phyloP scores from a whole-genome alignment of 1,140 invertebrate genomes.

The Dendroctonus valens region DNA sequence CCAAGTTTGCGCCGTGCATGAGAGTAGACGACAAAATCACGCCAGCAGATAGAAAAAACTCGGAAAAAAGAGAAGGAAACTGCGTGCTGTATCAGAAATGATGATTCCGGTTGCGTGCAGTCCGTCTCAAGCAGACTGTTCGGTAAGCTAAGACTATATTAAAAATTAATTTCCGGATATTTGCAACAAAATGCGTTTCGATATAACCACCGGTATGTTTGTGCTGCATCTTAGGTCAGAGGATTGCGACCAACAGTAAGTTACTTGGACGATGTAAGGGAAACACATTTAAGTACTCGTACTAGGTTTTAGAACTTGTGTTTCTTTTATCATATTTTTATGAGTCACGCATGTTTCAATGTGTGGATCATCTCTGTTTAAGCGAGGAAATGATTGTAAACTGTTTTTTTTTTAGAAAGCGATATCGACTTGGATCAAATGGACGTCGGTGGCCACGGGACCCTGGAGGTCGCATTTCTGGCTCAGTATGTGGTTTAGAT shows the following conservation, averaged over 20 bases:
- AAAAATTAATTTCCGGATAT: neutral
- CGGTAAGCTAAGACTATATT: conserved; percentile 63
- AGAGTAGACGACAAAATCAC: conserved; percentile 86
- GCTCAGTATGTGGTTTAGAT: conserved; percentile 97
- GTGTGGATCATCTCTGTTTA: too few relatives aligned
- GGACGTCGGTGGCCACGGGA: conserved; percentile 81
- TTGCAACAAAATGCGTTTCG: neutral
- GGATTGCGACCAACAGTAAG: conserved; percentile 59
- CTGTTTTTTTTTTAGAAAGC: conserved; percentile 64
- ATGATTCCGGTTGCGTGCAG: conserved; percentile 97
- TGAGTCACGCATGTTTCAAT: too few relatives aligned
- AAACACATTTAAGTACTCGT: too few relatives aligned
- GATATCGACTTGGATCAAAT: conserved; percentile 95
- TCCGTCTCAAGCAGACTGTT: conserved; percentile 93
- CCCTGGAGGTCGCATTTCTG: conserved; percentile 85
- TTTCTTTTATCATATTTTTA: too few relatives aligned
- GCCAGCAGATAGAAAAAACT: conserved; percentile 81
- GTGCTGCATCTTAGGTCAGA: conserved; percentile 50
- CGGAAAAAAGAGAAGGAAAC: conserved; percentile 85
- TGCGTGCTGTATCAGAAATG: conserved; percentile 94
- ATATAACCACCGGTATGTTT: conserved; percentile 19
- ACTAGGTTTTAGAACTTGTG: too few relatives aligned
- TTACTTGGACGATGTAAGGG: neutral
- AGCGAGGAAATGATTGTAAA: too few relatives aligned
- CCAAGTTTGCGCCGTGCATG: conserved; percentile 99